Evolutionary conservation across 2,797 vertebrate species (phyloP), one percentile per base, ranked within the genome.

Genomic region (Melopsittacus undulatus): DNA sequence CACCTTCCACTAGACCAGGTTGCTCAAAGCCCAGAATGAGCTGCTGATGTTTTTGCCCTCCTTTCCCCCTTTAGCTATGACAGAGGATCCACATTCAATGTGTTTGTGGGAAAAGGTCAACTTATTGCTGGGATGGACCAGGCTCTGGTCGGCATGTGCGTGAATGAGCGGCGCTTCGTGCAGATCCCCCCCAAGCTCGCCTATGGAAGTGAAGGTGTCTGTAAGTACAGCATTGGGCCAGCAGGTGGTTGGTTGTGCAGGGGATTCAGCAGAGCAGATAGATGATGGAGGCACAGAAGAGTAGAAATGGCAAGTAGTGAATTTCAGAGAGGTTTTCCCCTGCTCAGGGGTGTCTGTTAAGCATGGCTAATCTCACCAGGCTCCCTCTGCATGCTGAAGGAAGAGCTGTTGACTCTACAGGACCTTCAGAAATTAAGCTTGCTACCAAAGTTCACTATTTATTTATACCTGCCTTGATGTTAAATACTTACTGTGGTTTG

Each of bases 81-180:
- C 97, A 98, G 99, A 79, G 98, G 98, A 89, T 99, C 98, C 90
- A 99, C 98, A 4, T 99, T 99, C 98, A 99, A 99, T 0, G 99
- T 99, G 79, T 98, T 98, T 96, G 98, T 99, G 94, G 99, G 99
- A 19, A 99, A 98, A 97, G 99, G 98, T 56, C 98, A 99, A 84
- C 98, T 99, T 81, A 99, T 99, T 62, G 97, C 98, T 51, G 99
- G 99, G 36, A 99, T 99, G 99, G 99, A 99, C 97, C 98, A 99
- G 94, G 99, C 99, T 51, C 98, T 99, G 94, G 97, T 99, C 1
- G 99, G 99, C 54, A 99, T 99, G 99, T 99, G 99, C 7, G 98
- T 99, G 69, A 99, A 99, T 0, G 98, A 99, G 97, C 98, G 99
- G 46, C 98, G 99, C 0, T 98, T 99, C 5, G 98, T 99, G 87